phyloP scores from a whole-genome alignment of 2,797 vertebrate species.

The Darevskia nairensis region DNA sequence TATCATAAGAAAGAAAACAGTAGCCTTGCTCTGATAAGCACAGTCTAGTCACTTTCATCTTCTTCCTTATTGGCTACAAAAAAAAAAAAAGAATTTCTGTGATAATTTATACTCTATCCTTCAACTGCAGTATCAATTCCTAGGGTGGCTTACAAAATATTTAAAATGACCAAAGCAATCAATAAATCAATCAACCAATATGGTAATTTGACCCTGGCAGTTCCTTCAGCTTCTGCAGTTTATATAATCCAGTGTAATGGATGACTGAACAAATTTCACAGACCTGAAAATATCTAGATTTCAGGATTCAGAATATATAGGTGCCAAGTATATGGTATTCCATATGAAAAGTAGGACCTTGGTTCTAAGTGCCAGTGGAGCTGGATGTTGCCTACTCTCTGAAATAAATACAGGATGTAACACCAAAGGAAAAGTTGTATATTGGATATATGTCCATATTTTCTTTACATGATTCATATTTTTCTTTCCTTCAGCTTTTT shows the following conservation, averaged over 20 bases:
- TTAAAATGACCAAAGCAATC: neutral
- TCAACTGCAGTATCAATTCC: neutral
- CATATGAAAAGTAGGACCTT: neutral
- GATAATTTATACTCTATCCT: neutral
- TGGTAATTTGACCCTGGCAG: neutral
- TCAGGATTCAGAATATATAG: neutral
- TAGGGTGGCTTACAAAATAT: neutral
- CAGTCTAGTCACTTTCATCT: neutral
- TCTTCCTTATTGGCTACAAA: neutral
- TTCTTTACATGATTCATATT: neutral
- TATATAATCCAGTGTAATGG: neutral
- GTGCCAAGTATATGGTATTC: neutral
- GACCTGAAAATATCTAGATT: neutral
- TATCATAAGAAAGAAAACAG: neutral
- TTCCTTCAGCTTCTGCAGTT: neutral
- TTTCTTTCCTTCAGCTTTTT: conserved; percentile 37
- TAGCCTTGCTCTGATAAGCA: neutral
- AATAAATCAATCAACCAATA: no score
- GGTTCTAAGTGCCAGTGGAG: neutral
- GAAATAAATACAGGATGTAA: neutral
- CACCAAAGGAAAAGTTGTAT: neutral
- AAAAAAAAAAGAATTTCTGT: neutral
- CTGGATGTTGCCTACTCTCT: neutral
- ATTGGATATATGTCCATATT: neutral
- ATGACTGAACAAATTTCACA: neutral